Base-by-base conservation (phyloP, 2,113 vertebrate genomes). In the Tylochromis polylepis region DNA sequence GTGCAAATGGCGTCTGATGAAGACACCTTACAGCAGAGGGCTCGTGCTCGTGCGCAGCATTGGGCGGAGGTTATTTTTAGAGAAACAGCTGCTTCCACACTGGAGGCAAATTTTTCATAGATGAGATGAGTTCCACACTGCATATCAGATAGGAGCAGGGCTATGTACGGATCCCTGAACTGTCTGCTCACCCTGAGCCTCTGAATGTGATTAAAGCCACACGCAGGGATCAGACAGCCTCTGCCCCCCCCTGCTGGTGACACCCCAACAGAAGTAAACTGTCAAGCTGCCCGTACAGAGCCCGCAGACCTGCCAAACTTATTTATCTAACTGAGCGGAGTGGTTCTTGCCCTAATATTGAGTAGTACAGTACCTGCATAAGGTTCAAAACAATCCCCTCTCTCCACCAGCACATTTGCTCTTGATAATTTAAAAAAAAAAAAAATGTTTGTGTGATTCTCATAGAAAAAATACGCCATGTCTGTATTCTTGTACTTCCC, bases 161-260 rank as follows among this genome's bases (percentile, higher is more conserved):
- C 10, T 49, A 0, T 31, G 16, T 51, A 24, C 11, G 10, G 14
- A 51, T 22, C 18, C 59, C 49, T 53, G 11, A 53, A 49, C 59
- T 0, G 80, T 82, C 41, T 46, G 81, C 43, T 60, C 56, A 67
- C 38, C 12, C 16, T 0, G 43, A 51, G 70, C 24, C 12, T n/a
- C 75, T 77, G 51, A 43, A 41, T 2, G 2, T 9, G 51, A 53
- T 58, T 5, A 20, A 70, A 53, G 57, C 31, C 12, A 18, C 18
- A n/a, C 51, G 4, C 4, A 3, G 18, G 8, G 8, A 3, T 14
- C 14, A 11, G 5, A 53, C 4, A 4, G 24, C 9, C 22, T 38
- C 14, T 62, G 4, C 70, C 56, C 84, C 88, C 88, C 70, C 83
- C 93, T 93, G 62, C 83, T 91, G 93, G 92, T 55, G 43, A 15